Conservation (phyloP, 2,888 invertebrate species). For the Alviniconcha strummeri region DNA sequence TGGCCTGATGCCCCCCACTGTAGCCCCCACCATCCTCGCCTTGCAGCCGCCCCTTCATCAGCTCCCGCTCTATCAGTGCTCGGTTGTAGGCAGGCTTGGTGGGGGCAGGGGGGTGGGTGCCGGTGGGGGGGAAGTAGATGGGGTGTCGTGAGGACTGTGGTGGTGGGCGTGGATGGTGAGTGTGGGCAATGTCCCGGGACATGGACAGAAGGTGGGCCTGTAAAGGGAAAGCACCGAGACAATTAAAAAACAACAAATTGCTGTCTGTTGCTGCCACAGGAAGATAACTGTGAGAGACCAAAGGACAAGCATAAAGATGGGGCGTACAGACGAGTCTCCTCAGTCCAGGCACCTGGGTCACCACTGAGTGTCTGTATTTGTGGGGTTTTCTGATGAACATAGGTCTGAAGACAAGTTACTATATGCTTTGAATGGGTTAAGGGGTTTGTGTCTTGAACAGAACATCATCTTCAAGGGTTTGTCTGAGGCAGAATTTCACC, state of each 20-base stretch:
- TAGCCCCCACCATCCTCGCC: not conserved
- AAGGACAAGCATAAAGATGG: too few species aligned
- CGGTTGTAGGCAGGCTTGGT: conserved; percentile 9
- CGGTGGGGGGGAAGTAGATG: conserved; percentile 19
- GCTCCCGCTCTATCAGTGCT: conserved; percentile 17
- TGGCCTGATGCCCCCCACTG: not conserved
- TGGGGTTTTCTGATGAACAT: too few species aligned
- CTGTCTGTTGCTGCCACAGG: too few species aligned
- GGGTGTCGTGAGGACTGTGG: not conserved
- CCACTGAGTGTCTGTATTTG: too few species aligned
- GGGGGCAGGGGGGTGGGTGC: not conserved
- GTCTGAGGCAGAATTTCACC: too few species aligned
- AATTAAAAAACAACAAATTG: not conserved
- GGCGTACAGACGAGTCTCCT: too few species aligned
- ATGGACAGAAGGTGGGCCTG: conserved; percentile 58
- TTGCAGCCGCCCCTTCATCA: conserved; percentile 17
- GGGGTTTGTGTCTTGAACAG: too few species aligned
- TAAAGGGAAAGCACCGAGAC: not conserved
- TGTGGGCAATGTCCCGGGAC: conserved; percentile 43
- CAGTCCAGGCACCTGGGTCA: too few species aligned
- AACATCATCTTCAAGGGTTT: too few species aligned
- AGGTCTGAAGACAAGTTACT: too few species aligned
- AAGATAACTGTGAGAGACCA: too few species aligned
- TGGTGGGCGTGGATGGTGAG: not conserved
- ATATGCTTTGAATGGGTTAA: too few species aligned